Base-by-base conservation (phyloP, 2,888 invertebrate genomes). In the Pseudococcus jackbeardsleyi region DNA sequence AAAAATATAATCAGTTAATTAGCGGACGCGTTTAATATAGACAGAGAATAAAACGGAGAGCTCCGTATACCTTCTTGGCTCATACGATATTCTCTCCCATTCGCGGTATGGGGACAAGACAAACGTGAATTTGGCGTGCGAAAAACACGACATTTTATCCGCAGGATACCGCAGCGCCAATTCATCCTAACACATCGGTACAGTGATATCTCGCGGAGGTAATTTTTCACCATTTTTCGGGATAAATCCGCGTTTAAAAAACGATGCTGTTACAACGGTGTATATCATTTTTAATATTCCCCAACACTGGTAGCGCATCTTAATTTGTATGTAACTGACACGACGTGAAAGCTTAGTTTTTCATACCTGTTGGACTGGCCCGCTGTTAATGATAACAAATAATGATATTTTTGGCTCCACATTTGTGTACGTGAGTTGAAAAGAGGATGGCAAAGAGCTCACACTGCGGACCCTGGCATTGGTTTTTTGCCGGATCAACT, bases 71-170 rank as follows among this genome's bases (percentile, higher is more conserved):
- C 42, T 64, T 11, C 64, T 15, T 7, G 22, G 64, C 64, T 22
- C 64, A 22, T 54, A 22, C 11, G 26, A 3, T 33, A 33, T 33
- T 33, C 26, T 33, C 3, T 33, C 26, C 1, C 26, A 33, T 33
- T 2, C 26, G 64, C 22, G 64, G 19, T 22, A 22, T 64, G 22
- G 17, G 72, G 22, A 68, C n/a, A 72, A 72, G 72, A 72, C 33
- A 72, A 26, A 72, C 33, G 72, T 33, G 72, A 39, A 72, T 72
- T 72, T 72, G 72, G 72, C 72, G 72, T 72, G 72, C 72, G 72
- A 72, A 72, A 33, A 72, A 72, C 64, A 64, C 72, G 33, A 72
- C 72, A 26, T 72, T 72, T 72, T 72, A 72, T 72, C 72, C 72
- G 39, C 33, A 72, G 72, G 72, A 72, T 33, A 72, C 72, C 72